Base-by-base conservation (phyloP, 2,797 vertebrate genomes). In the Manis javanica region DNA sequence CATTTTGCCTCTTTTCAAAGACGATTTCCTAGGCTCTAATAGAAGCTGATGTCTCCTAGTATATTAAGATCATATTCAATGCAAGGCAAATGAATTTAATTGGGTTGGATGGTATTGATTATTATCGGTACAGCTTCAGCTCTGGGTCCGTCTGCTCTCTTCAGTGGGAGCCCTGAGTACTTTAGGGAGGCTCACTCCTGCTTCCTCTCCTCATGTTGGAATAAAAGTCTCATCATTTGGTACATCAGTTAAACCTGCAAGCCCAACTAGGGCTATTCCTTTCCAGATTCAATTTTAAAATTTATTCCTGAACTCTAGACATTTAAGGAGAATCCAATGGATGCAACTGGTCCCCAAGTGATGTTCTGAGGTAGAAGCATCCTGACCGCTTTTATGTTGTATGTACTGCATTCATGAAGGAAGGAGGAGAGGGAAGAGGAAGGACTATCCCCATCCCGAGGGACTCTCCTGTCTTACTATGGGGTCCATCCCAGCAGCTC, bases 71-170 rank as follows among this genome's bases (percentile, higher is more conserved):
- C 93, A 87, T 92, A 84, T 90, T 89, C 68, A 96, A 94, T 84
- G 55, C 1, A 85, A 98, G 89, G 94, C 57, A 24, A 96, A 96
- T 92, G 97, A 96, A 94, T 91, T 90, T 71, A 96, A 39, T 97
- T 95, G 94, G 63, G 9, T 24, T 66, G 87, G 90, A 94, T n/a
- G 51, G 87, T 98, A 98, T 97, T 96, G 97, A 97, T 97, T 97
- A 31, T 5, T 77, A 66, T 95, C 63, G 79, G 83, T 85, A n/a
- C 11, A 66, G 46, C 51, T 63, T 97, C 29, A 82, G 53, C 51
- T 87, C 34, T 74, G 42, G 71, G 93, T 95, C 69, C 0, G 0
- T 83, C 84, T 95, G 49, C 51, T 91, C 13, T 96, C 37, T 82
- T 26, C 12, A 9, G 3, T 3, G 23, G 21, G 21, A 53, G 19